These are phyloP conservation scores for Pterocles orientalis DNA, from an alignment of 2,113 vertebrate species.

Conservation along the genomic window DNA sequence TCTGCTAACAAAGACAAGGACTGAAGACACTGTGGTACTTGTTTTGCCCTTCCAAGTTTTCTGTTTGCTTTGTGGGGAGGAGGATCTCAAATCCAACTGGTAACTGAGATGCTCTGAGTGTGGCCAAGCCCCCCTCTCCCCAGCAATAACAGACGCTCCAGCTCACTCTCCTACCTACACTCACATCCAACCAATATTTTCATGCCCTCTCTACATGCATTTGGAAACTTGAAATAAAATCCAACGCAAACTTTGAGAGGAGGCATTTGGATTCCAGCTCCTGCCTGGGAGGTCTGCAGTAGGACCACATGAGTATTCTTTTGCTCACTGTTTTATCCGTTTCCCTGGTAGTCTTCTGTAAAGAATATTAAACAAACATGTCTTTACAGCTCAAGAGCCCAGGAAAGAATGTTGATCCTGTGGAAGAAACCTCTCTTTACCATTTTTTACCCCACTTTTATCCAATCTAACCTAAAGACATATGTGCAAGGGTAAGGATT, in stretches of 20 bases:
- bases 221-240: conserved; percentile 63
- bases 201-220: conserved; percentile 15
- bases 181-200: background rate
- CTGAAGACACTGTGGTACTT: background rate
- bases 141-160: background rate
- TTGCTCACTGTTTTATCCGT: conserved; percentile 44
- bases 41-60: background rate
- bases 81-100: background rate
- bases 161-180: background rate
- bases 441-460: background rate
- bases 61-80: background rate
- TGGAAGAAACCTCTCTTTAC: background rate
- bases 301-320: conserved; percentile 46
- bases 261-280: conserved; percentile 50
- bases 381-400: conserved; percentile 2
- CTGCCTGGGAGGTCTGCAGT: conserved; percentile 44
- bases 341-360: conserved; percentile 42
- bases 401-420: conserved; percentile 12
- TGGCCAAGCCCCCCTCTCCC: background rate
- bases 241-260: conserved; percentile 14
- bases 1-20: background rate
- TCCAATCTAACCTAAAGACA: background rate
- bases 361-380: conserved; percentile 52
- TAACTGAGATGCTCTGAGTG: background rate
- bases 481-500: background rate